A percentile compares a stretch with the other conserved stretches of the same genome.
Conservation (phyloP, 2,888 invertebrate species). For the Agelastica alni region DNA sequence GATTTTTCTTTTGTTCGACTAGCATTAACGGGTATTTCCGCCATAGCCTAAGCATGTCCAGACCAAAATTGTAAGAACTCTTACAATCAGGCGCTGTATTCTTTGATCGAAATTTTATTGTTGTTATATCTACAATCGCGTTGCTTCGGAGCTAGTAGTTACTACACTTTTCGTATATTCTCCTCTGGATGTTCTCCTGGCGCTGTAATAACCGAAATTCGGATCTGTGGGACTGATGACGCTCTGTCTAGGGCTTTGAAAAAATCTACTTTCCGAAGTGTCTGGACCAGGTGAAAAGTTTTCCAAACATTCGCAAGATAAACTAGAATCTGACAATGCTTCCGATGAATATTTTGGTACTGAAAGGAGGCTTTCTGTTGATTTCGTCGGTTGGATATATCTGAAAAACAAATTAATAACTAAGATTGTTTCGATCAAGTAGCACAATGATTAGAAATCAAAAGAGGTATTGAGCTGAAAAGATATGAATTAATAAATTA, state of each 20-base stretch:
- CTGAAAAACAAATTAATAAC: slow-evolving; percentile 22
- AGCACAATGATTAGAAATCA: too few species aligned
- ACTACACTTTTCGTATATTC: slow-evolving; percentile 60
- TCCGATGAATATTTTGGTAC: slow-evolving; percentile 68
- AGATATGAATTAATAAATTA: too few species aligned
- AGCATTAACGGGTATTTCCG: too few species aligned
- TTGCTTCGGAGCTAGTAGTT: slow-evolving; percentile 71
- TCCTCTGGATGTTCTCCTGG: slow-evolving; percentile 57
- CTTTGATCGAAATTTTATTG: too few species aligned
- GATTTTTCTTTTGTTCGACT: too few species aligned
- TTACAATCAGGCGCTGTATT: too few species aligned
- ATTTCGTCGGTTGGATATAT: slow-evolving; percentile 72
- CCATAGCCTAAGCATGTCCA: too few species aligned
- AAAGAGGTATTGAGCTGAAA: too few species aligned
- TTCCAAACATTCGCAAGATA: slow-evolving; percentile 74
- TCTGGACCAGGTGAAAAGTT: slow-evolving; percentile 45
- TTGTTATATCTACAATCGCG: slow-evolving; percentile 72
- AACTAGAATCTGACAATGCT: slow-evolving; percentile 68
- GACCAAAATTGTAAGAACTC: too few species aligned
- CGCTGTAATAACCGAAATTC: slow-evolving; percentile 56
- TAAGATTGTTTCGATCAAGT: too few species aligned
- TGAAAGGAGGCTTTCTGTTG: slow-evolving; percentile 77
- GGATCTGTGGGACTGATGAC: slow-evolving; percentile 55
- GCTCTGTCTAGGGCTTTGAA: slow-evolving; percentile 53
- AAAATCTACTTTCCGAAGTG: slow-evolving; percentile 49